Percentiles rank a stretch among this genome's conserved stretches.
These are phyloP conservation scores for Chymomyza procnemis DNA, from an alignment of 2,888 invertebrate species.

Conservation along the genomic window DNA sequence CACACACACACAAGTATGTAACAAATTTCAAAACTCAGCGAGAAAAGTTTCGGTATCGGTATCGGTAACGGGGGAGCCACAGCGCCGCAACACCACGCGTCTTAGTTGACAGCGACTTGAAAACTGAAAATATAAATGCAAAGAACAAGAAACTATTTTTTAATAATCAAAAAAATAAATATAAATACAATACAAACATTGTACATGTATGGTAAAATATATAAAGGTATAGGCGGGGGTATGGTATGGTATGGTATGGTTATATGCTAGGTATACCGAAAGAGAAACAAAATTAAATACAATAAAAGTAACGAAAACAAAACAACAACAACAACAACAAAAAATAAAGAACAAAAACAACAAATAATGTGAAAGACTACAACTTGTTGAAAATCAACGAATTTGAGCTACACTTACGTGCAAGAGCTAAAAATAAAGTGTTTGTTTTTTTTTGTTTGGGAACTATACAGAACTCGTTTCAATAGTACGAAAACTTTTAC, in stretches of 20 bases:
- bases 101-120: constrained; percentile 58
- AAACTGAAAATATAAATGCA: constrained; percentile 67
- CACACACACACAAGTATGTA: constrained; percentile 1
- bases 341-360: constrained; percentile 21
- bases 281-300: constrained; percentile 58
- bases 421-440: too few relatives aligned
- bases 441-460: too few relatives aligned
- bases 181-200: background rate
- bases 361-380: constrained; percentile 20
- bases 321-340: constrained; percentile 33
- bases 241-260: too few relatives aligned
- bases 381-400: too few relatives aligned
- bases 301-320: constrained; percentile 56
- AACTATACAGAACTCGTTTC: too few relatives aligned
- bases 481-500: too few relatives aligned
- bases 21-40: background rate
- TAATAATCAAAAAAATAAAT: constrained; percentile 62
- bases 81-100: constrained; percentile 18
- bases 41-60: constrained; percentile 20
- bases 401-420: too few relatives aligned
- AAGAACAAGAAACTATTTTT: constrained; percentile 72
- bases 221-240: too few relatives aligned
- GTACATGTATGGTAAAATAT: background rate
- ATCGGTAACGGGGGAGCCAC: constrained; percentile 13
- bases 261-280: too few relatives aligned